Base-by-base conservation (phyloP, 2,888 invertebrate genomes). In the Lamellibrachia columna region DNA sequence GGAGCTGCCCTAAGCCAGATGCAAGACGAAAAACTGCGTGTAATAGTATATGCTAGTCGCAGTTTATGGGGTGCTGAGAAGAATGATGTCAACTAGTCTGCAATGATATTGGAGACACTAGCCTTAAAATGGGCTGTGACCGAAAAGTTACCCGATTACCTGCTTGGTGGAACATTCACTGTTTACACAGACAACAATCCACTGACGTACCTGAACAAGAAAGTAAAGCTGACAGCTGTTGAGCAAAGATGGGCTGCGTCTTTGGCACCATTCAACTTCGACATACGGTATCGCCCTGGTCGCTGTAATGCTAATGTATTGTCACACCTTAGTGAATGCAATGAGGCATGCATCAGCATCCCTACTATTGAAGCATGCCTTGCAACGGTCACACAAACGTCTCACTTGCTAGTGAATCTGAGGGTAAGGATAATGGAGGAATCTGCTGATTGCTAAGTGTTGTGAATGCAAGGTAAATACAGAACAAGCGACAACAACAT, bases 61-160 rank as follows among this genome's bases (percentile, higher is more conserved):
- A 91, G 91, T 7, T 92, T 94, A 8, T 52, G 93, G 52, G 92
- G 92, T 0, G 53, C 93, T 91, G 94, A 94, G 90, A 92, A 53
- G 60, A 93, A 94, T 91, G 92, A 92, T 92, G 91, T 6, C 52
- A 94, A 94, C 58, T 94, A 94, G 90, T 93, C 93, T 90, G 92
- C 92, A 9, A 93, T 92, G 92, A 94, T 94, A 92, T 91, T 94
- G 9, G 94, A 95, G 58, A 93, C 94, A 9, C 93, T 94, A 15
- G 94, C 92, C 4, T 60, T 95, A 55, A 94, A 94, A 90, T 94
- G 94, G 94, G 94, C 94, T 52, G 90, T 93, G n/a, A 91, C 92
- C 7, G 92, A 92, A 55, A 93, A 92, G 55, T 93, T 93, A 40
- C 7, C 92, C 8, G 90, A 92, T 52, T 93, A 93, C 53, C 60